These are phyloP conservation scores for Patiria pectinifera DNA, from an alignment of 53 echinoderm and acorn worm species.

Conservation along the genomic window DNA sequence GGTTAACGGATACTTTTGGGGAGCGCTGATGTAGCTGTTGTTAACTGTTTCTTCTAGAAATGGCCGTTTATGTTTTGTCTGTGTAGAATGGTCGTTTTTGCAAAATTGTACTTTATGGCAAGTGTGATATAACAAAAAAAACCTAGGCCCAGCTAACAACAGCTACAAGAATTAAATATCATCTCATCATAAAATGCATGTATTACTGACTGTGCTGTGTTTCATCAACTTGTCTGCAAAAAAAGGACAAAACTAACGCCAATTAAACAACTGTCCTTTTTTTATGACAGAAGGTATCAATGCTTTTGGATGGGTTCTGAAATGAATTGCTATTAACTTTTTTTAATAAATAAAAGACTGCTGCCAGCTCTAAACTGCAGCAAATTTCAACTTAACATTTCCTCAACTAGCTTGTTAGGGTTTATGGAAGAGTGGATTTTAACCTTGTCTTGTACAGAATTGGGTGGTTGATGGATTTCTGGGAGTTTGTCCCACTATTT, in stretches of 20 bases:
- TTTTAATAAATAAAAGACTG: neutral
- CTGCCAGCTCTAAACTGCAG: neutral
- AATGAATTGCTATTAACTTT: neutral
- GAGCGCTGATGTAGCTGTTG: too few relatives aligned
- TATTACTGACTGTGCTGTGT: neutral
- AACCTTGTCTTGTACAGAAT: too few relatives aligned
- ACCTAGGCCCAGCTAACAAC: neutral
- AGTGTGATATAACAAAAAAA: neutral
- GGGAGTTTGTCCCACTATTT: too few relatives aligned
- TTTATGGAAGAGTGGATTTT: too few relatives aligned
- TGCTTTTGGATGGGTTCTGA: neutral
- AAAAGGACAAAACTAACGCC: too few relatives aligned
- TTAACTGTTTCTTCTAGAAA: too few relatives aligned
- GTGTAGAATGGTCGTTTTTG: neutral
- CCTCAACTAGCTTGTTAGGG: too few relatives aligned
- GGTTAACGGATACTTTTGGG: too few relatives aligned
- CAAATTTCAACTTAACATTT: too few relatives aligned
- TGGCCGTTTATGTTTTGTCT: too few relatives aligned
- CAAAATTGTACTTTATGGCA: neutral
- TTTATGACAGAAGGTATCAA: neutral
- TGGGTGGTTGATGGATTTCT: too few relatives aligned
- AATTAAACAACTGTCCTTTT: neutral
- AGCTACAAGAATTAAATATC: neutral
- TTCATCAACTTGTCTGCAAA: neutral
- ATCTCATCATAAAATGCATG: neutral